These are phyloP conservation scores for Acrobasis repandana DNA, from an alignment of 2,888 invertebrate genomes.

Conservation along the genomic window DNA sequence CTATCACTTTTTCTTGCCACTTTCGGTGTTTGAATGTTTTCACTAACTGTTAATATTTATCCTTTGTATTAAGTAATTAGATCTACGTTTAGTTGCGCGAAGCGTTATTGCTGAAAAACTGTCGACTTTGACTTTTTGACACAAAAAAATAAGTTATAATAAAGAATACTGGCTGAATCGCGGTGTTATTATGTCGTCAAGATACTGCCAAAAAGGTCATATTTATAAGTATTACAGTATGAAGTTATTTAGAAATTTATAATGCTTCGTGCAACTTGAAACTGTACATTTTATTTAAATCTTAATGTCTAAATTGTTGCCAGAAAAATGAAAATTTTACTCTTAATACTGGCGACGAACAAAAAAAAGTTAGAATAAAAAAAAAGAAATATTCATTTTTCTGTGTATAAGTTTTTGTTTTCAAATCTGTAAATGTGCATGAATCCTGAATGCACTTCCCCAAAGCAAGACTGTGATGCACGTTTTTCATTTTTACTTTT, in stretches of 20 bases:
- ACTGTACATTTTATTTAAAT: constrained; percentile 41
- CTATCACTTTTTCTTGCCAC: constrained; percentile 77
- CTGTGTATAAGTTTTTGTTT: constrained; percentile 46
- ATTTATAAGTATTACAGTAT: not conserved
- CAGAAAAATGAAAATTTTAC: constrained; percentile 33
- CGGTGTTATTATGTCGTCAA: not conserved
- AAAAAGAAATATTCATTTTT: constrained; percentile 34
- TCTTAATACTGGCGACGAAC: not conserved
- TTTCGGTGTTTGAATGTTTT: constrained; percentile 81
- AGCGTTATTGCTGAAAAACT: constrained; percentile 31
- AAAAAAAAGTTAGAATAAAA: not conserved
- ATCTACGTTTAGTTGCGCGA: constrained; percentile 36
- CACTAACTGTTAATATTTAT: constrained; percentile 82
- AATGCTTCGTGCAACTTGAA: constrained; percentile 26
- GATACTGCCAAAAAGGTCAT: not conserved
- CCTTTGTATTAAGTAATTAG: constrained; percentile 39
- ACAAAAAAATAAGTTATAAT: no score
- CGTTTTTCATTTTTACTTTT: constrained; percentile 57
- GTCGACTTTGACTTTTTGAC: no score
- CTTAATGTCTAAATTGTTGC: constrained; percentile 39
- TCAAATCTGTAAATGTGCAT: constrained; percentile 72
- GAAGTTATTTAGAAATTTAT: not conserved
- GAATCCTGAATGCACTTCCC: constrained; percentile 78
- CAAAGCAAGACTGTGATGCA: constrained; percentile 77
- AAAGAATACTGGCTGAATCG: not conserved